Evolutionary conservation across 2,888 invertebrate species (phyloP).

Genomic region (Drosophila anceps): DNA sequence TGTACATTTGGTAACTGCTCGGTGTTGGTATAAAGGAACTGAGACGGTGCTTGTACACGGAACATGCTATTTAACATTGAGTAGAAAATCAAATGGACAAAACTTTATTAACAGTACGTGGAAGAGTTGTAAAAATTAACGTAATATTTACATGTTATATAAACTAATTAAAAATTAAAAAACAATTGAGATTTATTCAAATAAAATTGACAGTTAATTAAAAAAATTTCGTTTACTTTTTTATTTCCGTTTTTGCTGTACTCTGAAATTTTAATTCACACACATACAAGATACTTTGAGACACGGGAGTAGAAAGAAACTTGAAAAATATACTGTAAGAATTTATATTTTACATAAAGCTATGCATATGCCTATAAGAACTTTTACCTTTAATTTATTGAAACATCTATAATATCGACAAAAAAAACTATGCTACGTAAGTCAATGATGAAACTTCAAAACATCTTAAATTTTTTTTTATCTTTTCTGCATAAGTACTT

Average conservation of each 20-base stretch:
- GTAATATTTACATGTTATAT: slow-evolving; percentile 65
- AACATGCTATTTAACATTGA: slow-evolving; percentile 70
- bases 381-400: slow-evolving; percentile 8
- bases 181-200: slow-evolving; percentile 51
- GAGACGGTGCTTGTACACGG: slow-evolving; percentile 74
- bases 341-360: slow-evolving; percentile 5
- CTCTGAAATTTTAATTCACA: slow-evolving; percentile 83
- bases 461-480: not conserved
- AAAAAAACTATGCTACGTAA: not conserved
- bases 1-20: slow-evolving; percentile 41
- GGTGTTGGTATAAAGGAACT: slow-evolving; percentile 35
- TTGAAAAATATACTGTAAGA: slow-evolving; percentile 33
- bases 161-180: slow-evolving; percentile 20
- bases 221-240: slow-evolving; percentile 41
- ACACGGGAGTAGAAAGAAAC: slow-evolving; percentile 75
- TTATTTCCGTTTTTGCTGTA: slow-evolving; percentile 63
- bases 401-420: not conserved
- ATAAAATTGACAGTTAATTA: slow-evolving; percentile 49
- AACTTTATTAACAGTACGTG: slow-evolving; percentile 37
- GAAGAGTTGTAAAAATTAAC: slow-evolving; percentile 39
- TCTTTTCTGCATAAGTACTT: not conserved
- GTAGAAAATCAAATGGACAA: slow-evolving; percentile 31
- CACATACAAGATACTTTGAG: slow-evolving; percentile 86
- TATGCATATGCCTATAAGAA: not conserved
- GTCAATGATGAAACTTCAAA: not conserved